These are phyloP conservation scores for Sorex fumeus DNA, from an alignment of 2,113 vertebrate species.

Conservation along the genomic window DNA sequence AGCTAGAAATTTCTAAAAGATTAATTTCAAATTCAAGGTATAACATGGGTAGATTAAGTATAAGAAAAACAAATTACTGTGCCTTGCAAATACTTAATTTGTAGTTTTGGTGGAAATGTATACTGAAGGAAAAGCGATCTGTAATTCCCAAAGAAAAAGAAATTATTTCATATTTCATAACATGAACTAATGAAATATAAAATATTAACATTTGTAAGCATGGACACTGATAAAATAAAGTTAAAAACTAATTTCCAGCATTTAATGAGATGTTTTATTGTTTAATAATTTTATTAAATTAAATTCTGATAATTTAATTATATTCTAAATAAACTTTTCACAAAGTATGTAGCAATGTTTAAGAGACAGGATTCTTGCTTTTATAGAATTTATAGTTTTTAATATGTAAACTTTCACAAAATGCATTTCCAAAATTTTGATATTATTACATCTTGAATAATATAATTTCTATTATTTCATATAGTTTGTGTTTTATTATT, in stretches of 20 bases:
- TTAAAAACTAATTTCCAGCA: not conserved
- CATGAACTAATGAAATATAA: not conserved
- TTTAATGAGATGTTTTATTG: not conserved
- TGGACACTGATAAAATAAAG: not conserved
- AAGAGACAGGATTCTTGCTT: not conserved
- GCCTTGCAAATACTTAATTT: conserved; percentile 41
- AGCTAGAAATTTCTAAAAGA: conserved; percentile 59
- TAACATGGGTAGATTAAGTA: conserved; percentile 71
- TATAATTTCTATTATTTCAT: conserved; percentile 34
- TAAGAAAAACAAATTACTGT: conserved; percentile 52
- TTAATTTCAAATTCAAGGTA: conserved; percentile 75
- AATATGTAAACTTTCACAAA: not conserved
- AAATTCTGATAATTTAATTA: not conserved
- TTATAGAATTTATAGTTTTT: not conserved
- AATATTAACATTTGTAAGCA: conserved; percentile 21
- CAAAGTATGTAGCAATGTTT: not conserved
- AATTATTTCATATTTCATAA: not conserved
- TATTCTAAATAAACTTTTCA: not conserved
- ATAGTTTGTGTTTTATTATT: not conserved
- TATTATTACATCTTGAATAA: not conserved
- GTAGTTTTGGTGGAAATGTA: not conserved
- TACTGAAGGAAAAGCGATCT: not conserved
- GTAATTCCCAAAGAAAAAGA: conserved; percentile 26
- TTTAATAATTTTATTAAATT: conserved; percentile 37
- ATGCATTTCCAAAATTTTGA: conserved; percentile 32